Conservation (phyloP, 2,113 vertebrate genomes). For the Salvelinus alpinus region DNA sequence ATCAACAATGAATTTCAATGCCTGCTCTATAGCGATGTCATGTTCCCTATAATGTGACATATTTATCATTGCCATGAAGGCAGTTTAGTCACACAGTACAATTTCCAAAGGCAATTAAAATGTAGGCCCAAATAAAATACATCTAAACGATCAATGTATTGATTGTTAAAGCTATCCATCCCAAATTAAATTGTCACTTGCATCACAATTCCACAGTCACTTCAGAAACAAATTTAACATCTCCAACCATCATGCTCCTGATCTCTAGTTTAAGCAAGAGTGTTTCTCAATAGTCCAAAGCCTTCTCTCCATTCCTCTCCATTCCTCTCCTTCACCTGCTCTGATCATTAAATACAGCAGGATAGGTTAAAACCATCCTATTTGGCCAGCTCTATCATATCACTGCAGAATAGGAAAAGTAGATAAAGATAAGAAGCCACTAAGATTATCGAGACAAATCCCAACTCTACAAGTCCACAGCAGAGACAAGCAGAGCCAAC, state of each 20-base stretch:
- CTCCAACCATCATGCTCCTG: too few species aligned
- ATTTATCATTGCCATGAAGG: slow-evolving; percentile 62
- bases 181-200: slow-evolving; percentile 49
- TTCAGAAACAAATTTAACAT: too few species aligned
- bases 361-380: too few species aligned
- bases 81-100: slow-evolving; percentile 49
- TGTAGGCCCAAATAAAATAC: slow-evolving; percentile 52
- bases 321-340: too few species aligned
- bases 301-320: too few species aligned
- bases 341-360: too few species aligned
- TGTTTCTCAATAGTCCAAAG: too few species aligned
- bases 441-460: too few species aligned
- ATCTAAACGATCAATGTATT: slow-evolving; percentile 63
- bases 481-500: slow-evolving; percentile 36
- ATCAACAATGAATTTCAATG: slow-evolving; percentile 53
- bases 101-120: slow-evolving; percentile 57
- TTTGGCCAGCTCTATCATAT: too few species aligned
- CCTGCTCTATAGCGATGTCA: slow-evolving; percentile 51
- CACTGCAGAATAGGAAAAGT: too few species aligned
- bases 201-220: slow-evolving; percentile 4
- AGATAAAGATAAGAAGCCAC: too few species aligned
- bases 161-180: slow-evolving; percentile 42
- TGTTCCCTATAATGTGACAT: slow-evolving; percentile 49
- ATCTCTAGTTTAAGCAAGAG: too few species aligned
- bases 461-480: neutral